Evolutionary conservation across 2,797 vertebrate genomes (phyloP), one percentile per base, ranked within the genome.

Genomic region (Lepilemur septentrionalis): DNA sequence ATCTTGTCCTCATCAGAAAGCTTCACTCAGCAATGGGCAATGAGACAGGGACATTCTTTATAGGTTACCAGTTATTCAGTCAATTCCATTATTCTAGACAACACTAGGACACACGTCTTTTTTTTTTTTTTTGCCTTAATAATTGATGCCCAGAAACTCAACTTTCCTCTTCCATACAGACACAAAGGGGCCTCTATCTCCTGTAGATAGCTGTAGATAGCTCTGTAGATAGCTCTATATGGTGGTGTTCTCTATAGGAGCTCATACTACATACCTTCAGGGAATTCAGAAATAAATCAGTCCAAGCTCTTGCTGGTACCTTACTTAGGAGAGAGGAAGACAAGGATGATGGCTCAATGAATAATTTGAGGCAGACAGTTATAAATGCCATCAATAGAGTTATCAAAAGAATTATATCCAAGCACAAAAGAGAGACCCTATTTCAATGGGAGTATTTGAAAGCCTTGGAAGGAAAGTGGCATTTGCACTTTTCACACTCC

Each of bases 1-100:
- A 78, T 75, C 84, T 84, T 28, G 12, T 93, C 52, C 43, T 89
- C n/a, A 28, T 94, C n/a, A 81, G 87, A 94, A n/a, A 91, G 43
- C 18, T 75, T 93, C 57, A 75, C 23, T 96, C 43, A 73, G 32
- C 80, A 79, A 38, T 25, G 13, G 87, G 38, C 35, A 91, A 13
- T 78, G 70, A 43, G 32, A 59, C 35, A 75, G 3, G 4, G 28
- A 3, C 30, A 48, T 85, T 90, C 79, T 76, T 80, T 70, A 57
- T 7, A 69, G 52, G 18, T 94, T 87, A 92, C 78, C 87, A 94
- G 79, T 83, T 93, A 80, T 25, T 83, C 25, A 48, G n/a, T 73
- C 88, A 95, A 57, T 95, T 32, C 4, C 4, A 48, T 50, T 85
- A 81, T 67, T 90, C 52, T 82, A 93, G 67, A 93, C 80, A 90